Evolutionary conservation across 2,797 vertebrate species (phyloP).

Genomic region (Rallus crepitans): DNA sequence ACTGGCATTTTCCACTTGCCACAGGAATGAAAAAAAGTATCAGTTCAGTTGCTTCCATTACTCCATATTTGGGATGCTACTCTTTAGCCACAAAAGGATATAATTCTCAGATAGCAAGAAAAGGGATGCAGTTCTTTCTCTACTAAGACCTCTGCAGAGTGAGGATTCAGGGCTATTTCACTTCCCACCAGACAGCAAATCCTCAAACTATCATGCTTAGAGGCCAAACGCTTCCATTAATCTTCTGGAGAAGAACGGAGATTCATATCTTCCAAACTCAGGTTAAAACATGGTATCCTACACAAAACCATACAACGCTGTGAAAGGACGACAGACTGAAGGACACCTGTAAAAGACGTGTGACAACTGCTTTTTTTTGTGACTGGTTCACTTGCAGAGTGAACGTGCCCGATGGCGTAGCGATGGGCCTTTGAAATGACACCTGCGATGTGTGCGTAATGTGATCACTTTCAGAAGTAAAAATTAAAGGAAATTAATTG

Average conservation of each 20-base stretch:
- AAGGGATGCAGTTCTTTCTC: neutral
- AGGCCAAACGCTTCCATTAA: neutral
- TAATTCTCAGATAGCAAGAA: neutral
- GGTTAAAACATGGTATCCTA: neutral
- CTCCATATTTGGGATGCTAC: neutral
- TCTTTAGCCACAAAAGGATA: neutral
- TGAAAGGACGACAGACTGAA: neutral
- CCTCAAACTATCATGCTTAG: neutral
- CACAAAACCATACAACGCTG: neutral
- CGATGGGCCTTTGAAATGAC: neutral
- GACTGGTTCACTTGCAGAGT: neutral
- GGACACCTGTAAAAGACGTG: neutral
- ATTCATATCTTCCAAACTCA: neutral
- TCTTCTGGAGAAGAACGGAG: neutral
- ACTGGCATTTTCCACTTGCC: neutral
- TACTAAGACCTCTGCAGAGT: neutral
- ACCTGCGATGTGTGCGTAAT: neutral
- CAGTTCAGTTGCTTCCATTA: neutral
- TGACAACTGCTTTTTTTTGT: neutral
- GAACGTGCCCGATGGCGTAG: neutral
- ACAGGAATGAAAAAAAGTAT: neutral
- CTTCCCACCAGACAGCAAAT: neutral
- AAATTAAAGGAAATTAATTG: neutral
- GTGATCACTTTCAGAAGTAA: neutral
- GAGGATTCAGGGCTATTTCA: neutral